phyloP scores from a whole-genome alignment of 2,113 vertebrate genomes.

The Hydropotes inermis region DNA sequence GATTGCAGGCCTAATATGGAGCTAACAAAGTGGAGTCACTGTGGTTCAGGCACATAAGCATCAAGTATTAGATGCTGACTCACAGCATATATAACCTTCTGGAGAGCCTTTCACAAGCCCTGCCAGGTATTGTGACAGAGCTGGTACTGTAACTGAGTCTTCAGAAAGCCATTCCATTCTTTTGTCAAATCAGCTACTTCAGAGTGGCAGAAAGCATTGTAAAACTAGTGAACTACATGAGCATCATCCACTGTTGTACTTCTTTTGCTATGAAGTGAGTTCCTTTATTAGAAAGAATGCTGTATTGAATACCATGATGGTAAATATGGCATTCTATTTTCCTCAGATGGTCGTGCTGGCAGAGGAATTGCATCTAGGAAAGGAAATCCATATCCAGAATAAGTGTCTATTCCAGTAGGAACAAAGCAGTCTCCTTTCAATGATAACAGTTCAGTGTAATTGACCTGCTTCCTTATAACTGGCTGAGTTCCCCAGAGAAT shows the following conservation, averaged over 20 bases:
- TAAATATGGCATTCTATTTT: background rate
- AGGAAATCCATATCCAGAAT: background rate
- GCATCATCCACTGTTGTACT: background rate
- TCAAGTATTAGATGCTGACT: background rate
- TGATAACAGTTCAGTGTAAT: background rate
- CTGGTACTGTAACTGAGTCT: background rate
- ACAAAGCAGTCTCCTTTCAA: background rate
- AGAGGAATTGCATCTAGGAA: background rate
- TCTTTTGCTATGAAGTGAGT: background rate
- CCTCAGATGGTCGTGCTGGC: background rate
- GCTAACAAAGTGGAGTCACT: background rate
- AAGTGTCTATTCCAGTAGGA: background rate
- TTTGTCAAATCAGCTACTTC: background rate
- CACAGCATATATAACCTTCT: background rate
- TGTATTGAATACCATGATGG: background rate
- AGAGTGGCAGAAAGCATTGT: too few species aligned
- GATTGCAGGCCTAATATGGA: background rate
- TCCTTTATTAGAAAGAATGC: background rate
- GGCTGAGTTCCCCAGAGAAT: background rate
- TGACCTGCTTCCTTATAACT: background rate
- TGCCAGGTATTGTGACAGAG: background rate
- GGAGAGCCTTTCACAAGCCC: background rate
- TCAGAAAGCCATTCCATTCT: background rate
- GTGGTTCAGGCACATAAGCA: background rate
- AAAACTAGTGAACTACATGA: background rate